Evolutionary conservation across 2,113 vertebrate genomes (phyloP).

Genomic region (Clarias batrachus): DNA sequence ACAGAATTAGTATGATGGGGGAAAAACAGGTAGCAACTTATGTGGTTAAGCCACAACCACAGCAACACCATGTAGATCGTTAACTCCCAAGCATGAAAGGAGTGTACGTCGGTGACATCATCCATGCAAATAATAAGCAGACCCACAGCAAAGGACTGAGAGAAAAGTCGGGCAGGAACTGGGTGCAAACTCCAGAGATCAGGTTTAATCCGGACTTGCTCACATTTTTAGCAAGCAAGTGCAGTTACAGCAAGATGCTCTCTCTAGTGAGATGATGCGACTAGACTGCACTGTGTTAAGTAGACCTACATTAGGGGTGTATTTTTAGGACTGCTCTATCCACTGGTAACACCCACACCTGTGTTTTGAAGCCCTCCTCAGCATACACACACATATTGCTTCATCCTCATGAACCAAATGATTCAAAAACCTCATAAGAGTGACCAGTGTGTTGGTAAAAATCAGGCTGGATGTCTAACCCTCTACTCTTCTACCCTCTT

Average conservation of each 20-base stretch:
- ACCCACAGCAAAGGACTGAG: slow-evolving; percentile 13
- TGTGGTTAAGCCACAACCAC: slow-evolving; percentile 21
- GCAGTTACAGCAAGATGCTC: slow-evolving; percentile 36
- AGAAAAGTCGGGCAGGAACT: not conserved
- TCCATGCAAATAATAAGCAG: slow-evolving; percentile 43
- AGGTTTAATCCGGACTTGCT: slow-evolving; percentile 8
- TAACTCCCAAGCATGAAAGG: not conserved
- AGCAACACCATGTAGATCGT: slow-evolving; percentile 3
- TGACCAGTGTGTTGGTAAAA: not conserved
- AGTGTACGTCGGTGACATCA: slow-evolving; percentile 9
- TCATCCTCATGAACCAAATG: not conserved
- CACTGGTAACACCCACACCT: not conserved
- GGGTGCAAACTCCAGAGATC: slow-evolving; percentile 6
- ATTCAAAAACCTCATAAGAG: not conserved
- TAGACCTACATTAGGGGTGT: not conserved
- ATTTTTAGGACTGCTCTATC: not conserved
- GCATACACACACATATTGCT: not conserved
- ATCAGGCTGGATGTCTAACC: not conserved
- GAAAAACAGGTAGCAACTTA: not conserved
- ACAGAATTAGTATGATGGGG: not conserved
- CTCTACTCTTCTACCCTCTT: not conserved
- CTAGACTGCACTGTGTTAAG: not conserved
- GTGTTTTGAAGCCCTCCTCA: not conserved
- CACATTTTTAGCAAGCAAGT: slow-evolving; percentile 40
- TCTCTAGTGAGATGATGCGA: slow-evolving; percentile 33